Evolutionary conservation across 2,888 invertebrate species (phyloP), one percentile per base, ranked within the genome.

Genomic region (Noctuana brunneofusca): DNA sequence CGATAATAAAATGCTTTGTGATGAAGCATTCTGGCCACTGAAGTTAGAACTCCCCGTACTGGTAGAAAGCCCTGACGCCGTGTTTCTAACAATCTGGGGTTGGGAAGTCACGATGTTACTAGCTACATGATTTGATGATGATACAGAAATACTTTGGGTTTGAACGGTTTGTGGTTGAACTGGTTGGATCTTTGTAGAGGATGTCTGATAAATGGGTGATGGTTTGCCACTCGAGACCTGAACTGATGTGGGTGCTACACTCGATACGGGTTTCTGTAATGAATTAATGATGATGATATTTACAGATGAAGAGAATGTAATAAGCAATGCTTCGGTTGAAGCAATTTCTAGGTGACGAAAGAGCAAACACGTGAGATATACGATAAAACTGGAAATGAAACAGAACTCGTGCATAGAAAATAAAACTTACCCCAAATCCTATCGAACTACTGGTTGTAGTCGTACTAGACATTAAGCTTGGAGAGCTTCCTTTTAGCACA

Each of bases 181-280:
- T 54, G 96, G 95, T 84, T 95, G 95, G 66, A 96, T 95, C 89
- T 96, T 96, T 74, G 95, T 96, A 74, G 96, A 96, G 63, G 95
- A 95, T 67, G 95, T 95, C 87, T 96, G 96, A 88, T 95, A 96
- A 71, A 96, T 95, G 78, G 95, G 95, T 73, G 95, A 95, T 66
- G 95, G 93, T 84, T 95, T 94, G 73, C 93, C 94, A 70, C 93
- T 89, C 66, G 89, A 84, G 72, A 93, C 93, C 83, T 94, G 93
- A 76, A 95, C 93, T 58, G 95, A 94, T 68, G 95, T 95, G 67
- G 97, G 96, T 69, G 96, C 96, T 67, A 96, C 96, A 86, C 96
- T 96, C 83, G 96, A 96, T 69, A 96, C 95, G 66, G 97, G 97
- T 84, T 97, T 97, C 92, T 97, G 94, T 79, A 93, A 93, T 87